Evolutionary conservation across 35 echinoderm and acorn worm species (phyloP), one percentile per base, ranked within the genome.

Genomic region (Heliocidaris tuberculata): DNA sequence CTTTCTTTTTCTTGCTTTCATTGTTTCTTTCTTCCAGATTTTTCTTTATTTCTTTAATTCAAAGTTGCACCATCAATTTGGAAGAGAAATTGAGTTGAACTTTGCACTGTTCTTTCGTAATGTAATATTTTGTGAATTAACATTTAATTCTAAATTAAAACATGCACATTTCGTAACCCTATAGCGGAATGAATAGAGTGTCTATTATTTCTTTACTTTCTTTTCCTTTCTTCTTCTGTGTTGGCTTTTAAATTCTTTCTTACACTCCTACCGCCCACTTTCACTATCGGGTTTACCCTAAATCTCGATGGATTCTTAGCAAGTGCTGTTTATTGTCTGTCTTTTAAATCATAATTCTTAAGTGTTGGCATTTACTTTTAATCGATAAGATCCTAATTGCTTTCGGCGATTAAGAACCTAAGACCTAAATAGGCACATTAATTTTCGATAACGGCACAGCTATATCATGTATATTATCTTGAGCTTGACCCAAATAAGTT

Each of bases 391-490:
- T 5, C 27, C 65, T 78, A 78, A 78, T 78, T 78, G 65, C 65
- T 78, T 78, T 78, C 21, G 65, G 65, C 65, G 65, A 78, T 78
- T 78, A 78, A 78, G 65, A 19, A n/a, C 65, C 65, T 19, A 78
- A n/a, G 65, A 78, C 65, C 65, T 78, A 78, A 78, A 78, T 78
- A 78, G 27, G 27, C 65, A 19, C 65, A 78, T 78, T 19, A n/a
- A 78, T 78, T 78, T 78, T 78, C 65, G 65, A 78, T 78, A 78
- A 78, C 65, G 65, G 65, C 65, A 78, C 65, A 78, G 19, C 65
- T 78, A 3, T 78, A n/a, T n/a, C n/a, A n/a, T n/a, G n/a, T n/a
- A n/a, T n/a, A 27, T 78, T 78, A 21, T 78, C 65, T 1, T 27
- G 27, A 78, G 65, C 65, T 78, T 78, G 65, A 78, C 65, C 65